Percentiles rank a stretch among this genome's conserved stretches.
Conservation (phyloP, 2,113 vertebrate species). For the Sprattus sprattus region DNA sequence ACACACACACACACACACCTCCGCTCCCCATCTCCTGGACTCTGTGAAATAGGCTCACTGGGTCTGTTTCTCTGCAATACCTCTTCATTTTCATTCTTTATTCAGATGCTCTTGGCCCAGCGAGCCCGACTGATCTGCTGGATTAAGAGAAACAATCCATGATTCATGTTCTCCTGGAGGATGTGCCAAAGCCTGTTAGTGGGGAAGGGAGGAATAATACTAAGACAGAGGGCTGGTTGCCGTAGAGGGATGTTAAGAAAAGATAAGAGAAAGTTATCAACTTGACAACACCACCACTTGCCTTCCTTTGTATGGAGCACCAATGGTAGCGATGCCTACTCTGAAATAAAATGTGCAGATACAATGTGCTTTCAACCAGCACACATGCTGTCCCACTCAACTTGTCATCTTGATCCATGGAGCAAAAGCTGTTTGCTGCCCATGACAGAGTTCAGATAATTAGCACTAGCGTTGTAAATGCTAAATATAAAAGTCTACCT, state of each 20-base stretch:
- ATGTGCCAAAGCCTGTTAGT: background rate
- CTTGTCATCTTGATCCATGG: background rate
- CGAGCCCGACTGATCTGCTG: constrained; percentile 1
- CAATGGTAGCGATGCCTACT: too few relatives aligned
- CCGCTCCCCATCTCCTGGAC: background rate
- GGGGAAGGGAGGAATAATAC: background rate
- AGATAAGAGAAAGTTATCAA: background rate
- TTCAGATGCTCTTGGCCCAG: background rate
- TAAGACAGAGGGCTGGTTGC: background rate
- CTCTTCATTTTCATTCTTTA: constrained; percentile 21
- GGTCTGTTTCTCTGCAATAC: background rate
- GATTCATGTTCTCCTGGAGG: background rate
- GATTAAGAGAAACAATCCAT: background rate
- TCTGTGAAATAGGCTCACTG: constrained; percentile 4
- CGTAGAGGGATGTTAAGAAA: background rate
- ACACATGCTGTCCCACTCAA: background rate
- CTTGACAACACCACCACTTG: background rate
- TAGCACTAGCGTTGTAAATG: background rate
- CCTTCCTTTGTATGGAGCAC: background rate
- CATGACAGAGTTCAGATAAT: background rate
- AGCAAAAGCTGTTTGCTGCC: too few relatives aligned
- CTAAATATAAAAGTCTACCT: too few relatives aligned
- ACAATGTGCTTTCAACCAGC: too few relatives aligned
- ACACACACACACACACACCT: background rate
- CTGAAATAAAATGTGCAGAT: too few relatives aligned